Evolutionary conservation across 2,888 invertebrate genomes (phyloP).

Genomic region (Drosophila pseudotalamancana): DNA sequence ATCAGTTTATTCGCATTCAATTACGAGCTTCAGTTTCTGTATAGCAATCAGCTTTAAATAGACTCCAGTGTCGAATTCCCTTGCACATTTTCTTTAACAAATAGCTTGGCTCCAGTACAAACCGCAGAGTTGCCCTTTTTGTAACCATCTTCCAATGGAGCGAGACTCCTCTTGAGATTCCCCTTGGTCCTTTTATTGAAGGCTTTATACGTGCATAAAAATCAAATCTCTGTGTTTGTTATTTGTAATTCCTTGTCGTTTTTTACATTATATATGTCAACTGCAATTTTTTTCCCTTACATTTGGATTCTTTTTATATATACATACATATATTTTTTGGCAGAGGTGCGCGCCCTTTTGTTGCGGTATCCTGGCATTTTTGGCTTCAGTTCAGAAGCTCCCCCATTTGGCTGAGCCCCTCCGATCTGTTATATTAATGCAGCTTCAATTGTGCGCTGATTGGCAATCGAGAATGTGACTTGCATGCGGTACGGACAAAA

Average conservation of each 20-base stretch:
- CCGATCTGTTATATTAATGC: constrained; percentile 72
- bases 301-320: constrained; percentile 19
- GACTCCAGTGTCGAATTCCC: constrained; percentile 14
- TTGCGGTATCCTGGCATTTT: constrained; percentile 43
- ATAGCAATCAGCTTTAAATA: constrained; percentile 11
- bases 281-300: constrained; percentile 49
- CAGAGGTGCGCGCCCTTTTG: constrained; percentile 60
- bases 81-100: constrained; percentile 49
- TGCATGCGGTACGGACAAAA: constrained; percentile 54
- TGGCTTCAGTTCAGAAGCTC: constrained; percentile 43
- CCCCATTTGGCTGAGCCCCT: background rate
- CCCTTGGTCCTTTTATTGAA: constrained; percentile 9
- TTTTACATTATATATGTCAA: constrained; percentile 70
- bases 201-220: constrained; percentile 72
- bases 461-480: constrained; percentile 80
- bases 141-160: constrained; percentile 8
- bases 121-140: constrained; percentile 44
- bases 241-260: constrained; percentile 68
- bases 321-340: constrained; percentile 28
- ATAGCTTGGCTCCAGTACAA: constrained; percentile 48
- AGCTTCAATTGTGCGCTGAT: constrained; percentile 78
- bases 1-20: background rate
- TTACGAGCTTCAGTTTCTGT: background rate
- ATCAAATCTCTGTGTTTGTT: constrained; percentile 74
- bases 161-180: background rate